These are phyloP conservation scores for Drosophila flavopinicola DNA, from an alignment of 2,888 invertebrate species.

Conservation along the genomic window DNA sequence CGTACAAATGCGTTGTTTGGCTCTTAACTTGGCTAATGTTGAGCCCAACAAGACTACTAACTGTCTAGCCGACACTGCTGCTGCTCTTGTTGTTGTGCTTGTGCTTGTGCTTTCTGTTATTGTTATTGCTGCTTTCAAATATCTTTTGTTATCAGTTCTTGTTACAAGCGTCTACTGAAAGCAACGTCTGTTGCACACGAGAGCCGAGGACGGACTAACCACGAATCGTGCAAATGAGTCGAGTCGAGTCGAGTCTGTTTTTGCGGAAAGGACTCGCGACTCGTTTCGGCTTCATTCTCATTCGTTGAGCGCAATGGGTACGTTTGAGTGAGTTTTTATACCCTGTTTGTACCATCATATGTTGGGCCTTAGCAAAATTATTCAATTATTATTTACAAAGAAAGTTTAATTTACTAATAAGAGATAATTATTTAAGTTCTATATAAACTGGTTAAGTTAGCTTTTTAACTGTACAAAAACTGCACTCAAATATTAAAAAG, in stretches of 20 bases:
- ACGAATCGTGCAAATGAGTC: constrained; percentile 24
- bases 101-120: constrained; percentile 30
- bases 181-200: constrained; percentile 75
- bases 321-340: constrained; percentile 39
- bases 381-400: too few relatives aligned
- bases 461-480: too few relatives aligned
- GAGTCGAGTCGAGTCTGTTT: constrained; percentile 26
- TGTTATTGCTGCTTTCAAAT: constrained; percentile 34
- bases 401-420: too few relatives aligned
- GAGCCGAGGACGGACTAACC: constrained; percentile 82
- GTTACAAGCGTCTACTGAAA: constrained; percentile 33
- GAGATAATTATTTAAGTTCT: too few relatives aligned
- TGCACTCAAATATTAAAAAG: too few relatives aligned
- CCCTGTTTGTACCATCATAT: neutral
- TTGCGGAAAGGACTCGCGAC: constrained; percentile 40
- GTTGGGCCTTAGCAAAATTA: too few relatives aligned
- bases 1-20: constrained; percentile 8
- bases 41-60: constrained; percentile 54
- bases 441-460: too few relatives aligned
- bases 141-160: constrained; percentile 10
- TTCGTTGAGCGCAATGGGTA: constrained; percentile 27
- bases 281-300: constrained; percentile 26
- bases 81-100: constrained; percentile 32
- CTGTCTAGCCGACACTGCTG: constrained; percentile 46
- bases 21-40: constrained; percentile 53